Conservation (phyloP, 2,888 invertebrate species). For the Cerastoderma edule region DNA sequence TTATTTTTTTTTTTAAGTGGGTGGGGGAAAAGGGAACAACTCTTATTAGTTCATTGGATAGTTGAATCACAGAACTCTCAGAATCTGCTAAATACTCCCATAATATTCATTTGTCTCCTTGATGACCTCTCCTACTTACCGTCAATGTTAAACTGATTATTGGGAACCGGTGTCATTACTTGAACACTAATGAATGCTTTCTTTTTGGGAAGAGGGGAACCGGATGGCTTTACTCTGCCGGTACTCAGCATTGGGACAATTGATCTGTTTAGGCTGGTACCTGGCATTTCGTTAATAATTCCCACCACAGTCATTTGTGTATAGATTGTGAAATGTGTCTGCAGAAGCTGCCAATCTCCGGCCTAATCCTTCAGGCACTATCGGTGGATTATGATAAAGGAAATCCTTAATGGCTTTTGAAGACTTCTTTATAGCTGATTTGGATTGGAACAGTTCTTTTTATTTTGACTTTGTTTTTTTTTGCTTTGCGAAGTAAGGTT, state of each 20-base stretch:
- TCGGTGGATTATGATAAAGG: neutral
- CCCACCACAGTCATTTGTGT: neutral
- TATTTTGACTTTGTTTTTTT: too few relatives aligned
- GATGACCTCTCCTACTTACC: conserved; percentile 1
- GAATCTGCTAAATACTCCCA: neutral
- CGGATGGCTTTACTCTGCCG: too few relatives aligned
- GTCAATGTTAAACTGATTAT: conserved; percentile 9
- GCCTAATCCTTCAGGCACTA: neutral
- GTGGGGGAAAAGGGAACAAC: too few relatives aligned
- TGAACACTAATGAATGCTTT: conserved; percentile 1
- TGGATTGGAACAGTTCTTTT: too few relatives aligned
- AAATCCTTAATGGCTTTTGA: too few relatives aligned
- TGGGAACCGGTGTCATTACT: neutral
- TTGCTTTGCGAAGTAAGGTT: too few relatives aligned
- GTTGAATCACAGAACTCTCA: too few relatives aligned
- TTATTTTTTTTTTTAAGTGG: too few relatives aligned
- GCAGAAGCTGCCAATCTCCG: neutral
- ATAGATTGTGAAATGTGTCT: neutral
- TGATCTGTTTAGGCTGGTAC: conserved; percentile 7
- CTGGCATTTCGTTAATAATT: conserved; percentile 7
- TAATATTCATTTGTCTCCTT: neutral
- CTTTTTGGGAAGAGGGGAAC: neutral
- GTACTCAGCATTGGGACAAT: conserved; percentile 15
- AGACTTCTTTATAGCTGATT: too few relatives aligned
- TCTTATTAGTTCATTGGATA: too few relatives aligned